A percentile compares a stretch with the other conserved stretches of the same genome.
Conservation (phyloP, 2,888 invertebrate genomes). For the Leptinotarsa rubiginosa region DNA sequence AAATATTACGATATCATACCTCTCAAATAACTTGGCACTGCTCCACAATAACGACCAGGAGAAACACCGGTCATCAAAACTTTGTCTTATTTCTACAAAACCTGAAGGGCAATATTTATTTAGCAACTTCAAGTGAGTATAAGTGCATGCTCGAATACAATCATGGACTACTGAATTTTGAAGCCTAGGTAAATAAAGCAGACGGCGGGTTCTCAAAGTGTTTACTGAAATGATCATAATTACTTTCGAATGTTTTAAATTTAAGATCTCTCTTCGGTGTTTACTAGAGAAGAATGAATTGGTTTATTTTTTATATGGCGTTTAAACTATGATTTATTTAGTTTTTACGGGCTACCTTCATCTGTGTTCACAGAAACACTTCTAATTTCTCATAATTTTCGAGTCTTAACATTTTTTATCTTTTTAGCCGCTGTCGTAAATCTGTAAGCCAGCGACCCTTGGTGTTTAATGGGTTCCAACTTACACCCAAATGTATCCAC, state of each 20-base stretch:
- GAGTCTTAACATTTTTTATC: slow-evolving; percentile 5
- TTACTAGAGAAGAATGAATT: not conserved
- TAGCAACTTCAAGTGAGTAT: slow-evolving; percentile 10
- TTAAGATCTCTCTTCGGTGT: slow-evolving; percentile 6
- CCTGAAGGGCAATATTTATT: slow-evolving; percentile 21
- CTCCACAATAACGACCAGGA: not conserved
- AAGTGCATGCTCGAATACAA: slow-evolving; percentile 29
- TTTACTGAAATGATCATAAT: slow-evolving; percentile 29
- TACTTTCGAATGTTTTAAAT: slow-evolving; percentile 25
- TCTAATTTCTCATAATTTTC: slow-evolving; percentile 16
- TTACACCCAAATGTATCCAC: slow-evolving; percentile 18
- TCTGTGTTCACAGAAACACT: slow-evolving; percentile 12
- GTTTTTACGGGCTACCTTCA: slow-evolving; percentile 14
- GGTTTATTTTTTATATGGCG: slow-evolving; percentile 4
- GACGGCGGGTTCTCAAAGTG: slow-evolving; percentile 25
- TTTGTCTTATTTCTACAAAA: slow-evolving; percentile 11
- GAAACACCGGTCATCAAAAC: not conserved
- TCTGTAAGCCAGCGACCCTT: slow-evolving; percentile 5
- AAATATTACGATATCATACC: too few relatives aligned
- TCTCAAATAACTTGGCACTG: not conserved
- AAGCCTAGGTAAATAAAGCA: slow-evolving; percentile 31
- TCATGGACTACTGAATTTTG: slow-evolving; percentile 39
- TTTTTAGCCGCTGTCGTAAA: slow-evolving; percentile 17
- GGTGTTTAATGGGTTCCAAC: slow-evolving; percentile 17
- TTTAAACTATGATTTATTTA: slow-evolving; percentile 11